Base-by-base conservation (phyloP, 2,113 vertebrate genomes). In the Leucosticte australis region DNA sequence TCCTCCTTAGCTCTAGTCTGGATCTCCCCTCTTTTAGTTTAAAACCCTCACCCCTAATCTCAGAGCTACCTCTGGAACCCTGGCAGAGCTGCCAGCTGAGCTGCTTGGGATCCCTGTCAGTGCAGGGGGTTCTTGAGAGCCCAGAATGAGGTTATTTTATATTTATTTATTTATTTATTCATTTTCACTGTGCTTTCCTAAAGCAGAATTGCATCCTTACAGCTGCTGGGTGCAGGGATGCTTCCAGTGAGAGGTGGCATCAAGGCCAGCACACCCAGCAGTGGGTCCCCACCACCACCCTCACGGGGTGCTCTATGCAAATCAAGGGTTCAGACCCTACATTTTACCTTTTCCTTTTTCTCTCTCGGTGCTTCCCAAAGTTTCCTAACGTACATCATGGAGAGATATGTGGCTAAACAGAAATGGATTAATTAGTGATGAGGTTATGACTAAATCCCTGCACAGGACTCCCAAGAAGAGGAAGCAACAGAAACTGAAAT, bases 301-400 rank as follows among this genome's bases (percentile, higher is more conserved):
- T 95, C 91, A 75, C 2, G 68, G 96, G 82, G 96, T 95, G 95
- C 57, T 65, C 76, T 74, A 39, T 21, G 91, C 47, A 92, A 92
- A 86, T 26, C 76, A 83, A 81, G 44, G 60, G 68, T 94, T 92
- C 78, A 63, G 33, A 33, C 35, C 90, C 94, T 93, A 64, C 33
- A 74, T 86, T 95, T 96, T 97, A 95, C 93, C 93, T 97, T 96
- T 95, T 96, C 88, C 93, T 96, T 71, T 94, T 95, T 96, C 93
- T 92, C 68, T 95, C 90, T 56, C 21, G 93, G 82, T 94, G 92
- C 93, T 89, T 96, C 94, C 89, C 93, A 97, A 87, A 92, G 87
- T 94, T 97, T 97, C 88, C 96, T 96, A 96, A 95, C 16, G 92
- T 93, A 93, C 93, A 86, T 96, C 96, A 93, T 96, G 94, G 90